Base-by-base conservation (phyloP, 2,797 vertebrate species). In the Pogoniulus pusillus region DNA sequence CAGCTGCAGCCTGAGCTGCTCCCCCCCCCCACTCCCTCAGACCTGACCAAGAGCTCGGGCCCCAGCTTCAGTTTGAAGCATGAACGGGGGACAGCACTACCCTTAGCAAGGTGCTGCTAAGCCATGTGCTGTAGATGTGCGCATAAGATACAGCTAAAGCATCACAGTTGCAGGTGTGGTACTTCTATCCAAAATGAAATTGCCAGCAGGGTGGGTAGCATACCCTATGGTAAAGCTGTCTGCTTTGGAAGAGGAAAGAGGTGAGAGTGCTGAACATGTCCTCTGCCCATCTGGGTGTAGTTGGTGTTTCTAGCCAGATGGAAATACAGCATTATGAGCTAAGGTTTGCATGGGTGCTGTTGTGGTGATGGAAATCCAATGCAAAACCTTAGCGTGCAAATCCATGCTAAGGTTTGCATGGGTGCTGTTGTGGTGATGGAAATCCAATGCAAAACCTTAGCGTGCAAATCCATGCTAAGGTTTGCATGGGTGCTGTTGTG, bases 151-250 rank as follows among this genome's bases (percentile, higher is more conserved):
- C 30, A 47, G 30, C 26, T 30, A 34, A 58, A 76, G 15, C 2
- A 2, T 10, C 0, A 0, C n/a, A 18, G 18, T 43, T 64, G 23
- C 41, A 23, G 14, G 14, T n/a, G 0, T 35, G 41, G 17, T 17
- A 34, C 27, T 37, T 37, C 27, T 81, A 55, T 16, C 43, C 24
- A 26, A 72, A 68, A 85, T 7, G n/a, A 39, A 72, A 68, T 7
- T 63, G 43, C 10, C 41, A 83, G 41, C 1, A 2, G 27, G 12
- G 9, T 49, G 11, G 32, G 37, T 6, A 66, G 26, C 15, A 20
- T 27, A 8, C 4, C 16, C 34, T 54, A 15, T 26, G 30, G 29
- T 62, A 72, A 59, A 7, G 1, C 35, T 59, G 70, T 4, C 15
- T 59, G 6, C 49, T 87, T 47, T 47, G 54, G 43, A 74, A 82